Base-by-base conservation (phyloP, 2,888 invertebrate species). In the Drosophila peninsularis region DNA sequence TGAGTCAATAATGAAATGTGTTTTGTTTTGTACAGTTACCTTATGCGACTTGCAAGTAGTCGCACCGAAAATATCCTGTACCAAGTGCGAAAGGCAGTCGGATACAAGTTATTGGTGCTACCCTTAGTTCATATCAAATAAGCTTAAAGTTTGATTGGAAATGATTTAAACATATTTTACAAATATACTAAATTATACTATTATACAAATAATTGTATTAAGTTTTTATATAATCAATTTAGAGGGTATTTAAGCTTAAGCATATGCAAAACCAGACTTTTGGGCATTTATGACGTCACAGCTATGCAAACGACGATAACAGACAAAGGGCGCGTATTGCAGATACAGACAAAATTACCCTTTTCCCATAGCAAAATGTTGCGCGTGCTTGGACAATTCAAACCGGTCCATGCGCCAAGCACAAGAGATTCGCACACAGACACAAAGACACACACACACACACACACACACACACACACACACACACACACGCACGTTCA, bases 271-370 rank as follows among this genome's bases (percentile, higher is more conserved):
- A 32, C 10, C 41, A 45, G 27, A 47, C 17, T 36, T 17, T 64
- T 21, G n/a, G 34, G 3, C 42, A 71, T 30, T 61, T 47, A 53
- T 76, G 78, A 78, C 78, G 75, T 78, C 78, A 78, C 45, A 36
- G 10, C 44, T 19, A 44, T 49, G 53, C 30, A 57, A 44, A 57
- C 50, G 37, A 11, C 52, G 41, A 21, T 17, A 36, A 14, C 61
- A 64, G 66, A 78, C 75, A 78, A 65, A 56, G 71, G 64, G 66
- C 60, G 64, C 62, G 57, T 67, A 71, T 27, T 62, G 53, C 73
- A 72, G 80, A 86, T 77, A 83, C 83, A 88, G 74, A 83, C 83
- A 86, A 70, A 80, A 81, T 85, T 65, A 85, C 88, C 80, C 86
- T 72, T 74, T 74, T 55, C 63, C 70, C 69, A 63, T 54, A 49